Base-by-base conservation (phyloP, 2,797 vertebrate species). In the Halcyon chelicuti region DNA sequence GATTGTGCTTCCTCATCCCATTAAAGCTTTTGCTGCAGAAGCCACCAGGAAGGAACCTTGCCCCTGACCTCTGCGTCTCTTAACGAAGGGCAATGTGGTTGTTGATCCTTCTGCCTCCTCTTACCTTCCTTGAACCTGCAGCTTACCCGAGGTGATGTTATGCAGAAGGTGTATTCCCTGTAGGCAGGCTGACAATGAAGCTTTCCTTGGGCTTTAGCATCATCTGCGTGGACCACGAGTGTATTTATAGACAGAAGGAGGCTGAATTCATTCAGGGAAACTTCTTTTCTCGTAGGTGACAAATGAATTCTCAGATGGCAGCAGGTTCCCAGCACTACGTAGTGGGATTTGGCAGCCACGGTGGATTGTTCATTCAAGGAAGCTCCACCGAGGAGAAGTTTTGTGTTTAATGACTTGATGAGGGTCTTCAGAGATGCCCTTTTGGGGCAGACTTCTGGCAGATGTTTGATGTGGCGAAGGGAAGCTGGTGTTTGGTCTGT, bases 401-500 rank as follows among this genome's bases (percentile, higher is more conserved):
- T n/a, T 0, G 1, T 68, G 9, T 65, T 82, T 68, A 67, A 46
- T 37, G 75, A 10, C 42, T 77, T 39, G 78, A 28, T 67, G 66
- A 47, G 51, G 51, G 42, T 54, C 46, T 88, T 65, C 74, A 44
- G 42, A 74, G 73, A 35, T 35, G 11, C 4, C 11, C 33, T 89
- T 83, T 22, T 17, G 61, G 22, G 8, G 66, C 75, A 70, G 2
- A 29, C 72, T 44, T 8, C 81, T 91, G 93, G 66, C 86, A 91
- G 79, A 35, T 85, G 51, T 68, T 91, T 62, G 58, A 73, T 67
- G 14, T 35, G 66, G 73, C 76, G 83, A 13, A n/a, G 79, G 58
- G 35, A 54, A n/a, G 79, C 83, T 78, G 86, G 22, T 72, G 42
- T 93, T 95, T 96, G 68, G 86, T 91, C 88, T 81, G 71, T 23